Evolutionary conservation across 2,797 vertebrate species (phyloP).

Genomic region (Merluccius polli): DNA sequence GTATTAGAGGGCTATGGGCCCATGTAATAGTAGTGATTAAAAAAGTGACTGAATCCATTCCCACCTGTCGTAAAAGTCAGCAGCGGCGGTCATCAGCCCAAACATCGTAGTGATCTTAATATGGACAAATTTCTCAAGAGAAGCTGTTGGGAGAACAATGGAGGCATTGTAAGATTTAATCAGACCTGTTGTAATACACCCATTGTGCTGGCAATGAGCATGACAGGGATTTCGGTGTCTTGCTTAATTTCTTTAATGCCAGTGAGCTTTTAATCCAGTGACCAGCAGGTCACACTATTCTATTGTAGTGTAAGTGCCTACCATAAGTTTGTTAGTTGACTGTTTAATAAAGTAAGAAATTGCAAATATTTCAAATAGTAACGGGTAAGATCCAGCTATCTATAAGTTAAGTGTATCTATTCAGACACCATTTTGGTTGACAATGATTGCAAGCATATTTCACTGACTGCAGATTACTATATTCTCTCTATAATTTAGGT

Average conservation of each 20-base stretch:
- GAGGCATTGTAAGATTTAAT: background rate
- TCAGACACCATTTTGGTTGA: background rate
- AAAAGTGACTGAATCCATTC: background rate
- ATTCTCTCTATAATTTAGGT: too few species aligned
- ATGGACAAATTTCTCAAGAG: slow-evolving; percentile 51
- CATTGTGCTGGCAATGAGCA: slow-evolving; percentile 24
- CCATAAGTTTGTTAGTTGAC: background rate
- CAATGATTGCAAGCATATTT: background rate
- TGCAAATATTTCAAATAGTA: background rate
- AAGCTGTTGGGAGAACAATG: slow-evolving; percentile 50
- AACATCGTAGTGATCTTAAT: slow-evolving; percentile 63
- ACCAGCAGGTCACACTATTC: slow-evolving; percentile 14
- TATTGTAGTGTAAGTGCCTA: slow-evolving; percentile 6
- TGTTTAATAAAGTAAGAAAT: background rate
- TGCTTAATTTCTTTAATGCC: slow-evolving; percentile 4
- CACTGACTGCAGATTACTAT: background rate
- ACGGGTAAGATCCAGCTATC: too few species aligned
- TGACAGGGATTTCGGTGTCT: slow-evolving; percentile 48
- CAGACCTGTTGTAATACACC: slow-evolving; percentile 8
- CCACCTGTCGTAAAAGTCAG: slow-evolving; percentile 64
- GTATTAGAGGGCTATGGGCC: background rate
- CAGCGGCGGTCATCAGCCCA: slow-evolving; percentile 58
- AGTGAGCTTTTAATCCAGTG: slow-evolving; percentile 10
- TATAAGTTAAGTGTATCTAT: background rate
- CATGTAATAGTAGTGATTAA: background rate